These are phyloP conservation scores for Catalaphyllia jardinei DNA, from an alignment of 64 coral and sea anemone species.

Conservation along the genomic window DNA sequence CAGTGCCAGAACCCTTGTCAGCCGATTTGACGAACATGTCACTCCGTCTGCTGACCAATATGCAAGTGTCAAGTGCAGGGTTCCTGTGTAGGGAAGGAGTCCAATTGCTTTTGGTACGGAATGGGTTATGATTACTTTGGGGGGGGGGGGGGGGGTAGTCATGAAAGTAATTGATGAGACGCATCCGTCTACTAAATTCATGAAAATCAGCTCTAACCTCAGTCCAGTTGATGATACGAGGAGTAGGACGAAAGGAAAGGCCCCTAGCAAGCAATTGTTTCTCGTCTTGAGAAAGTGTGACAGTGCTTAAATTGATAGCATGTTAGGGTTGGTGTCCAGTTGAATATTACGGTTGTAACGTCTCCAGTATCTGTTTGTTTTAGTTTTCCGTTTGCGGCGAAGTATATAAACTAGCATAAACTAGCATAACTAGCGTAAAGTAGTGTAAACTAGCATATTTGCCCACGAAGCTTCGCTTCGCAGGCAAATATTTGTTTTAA, in stretches of 20 bases:
- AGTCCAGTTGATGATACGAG: constrained; percentile 5
- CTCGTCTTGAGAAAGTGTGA: constrained; percentile 2
- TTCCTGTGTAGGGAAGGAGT: neutral
- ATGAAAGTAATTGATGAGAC: neutral
- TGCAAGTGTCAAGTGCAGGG: neutral
- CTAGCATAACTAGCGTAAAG: no score
- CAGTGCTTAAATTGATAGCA: neutral
- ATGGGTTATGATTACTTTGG: neutral
- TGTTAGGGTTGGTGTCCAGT: neutral
- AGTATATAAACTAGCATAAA: no score
- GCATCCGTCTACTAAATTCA: constrained; percentile 24
- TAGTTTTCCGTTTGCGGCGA: neutral
- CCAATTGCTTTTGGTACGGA: neutral
- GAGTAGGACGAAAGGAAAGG: constrained; percentile 21
- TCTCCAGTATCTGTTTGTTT: constrained; percentile 1
- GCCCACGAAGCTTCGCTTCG: no score
- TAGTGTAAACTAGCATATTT: no score
- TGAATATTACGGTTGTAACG: neutral
- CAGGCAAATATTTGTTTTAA: no score
- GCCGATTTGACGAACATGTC: no score
- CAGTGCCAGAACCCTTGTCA: no score
- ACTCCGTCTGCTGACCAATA: no score
- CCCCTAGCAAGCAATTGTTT: neutral
- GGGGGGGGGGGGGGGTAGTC: neutral
- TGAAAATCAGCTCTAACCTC: constrained; percentile 17